Conservation (phyloP, 2,888 invertebrate genomes). For the Abrostola tripartita region DNA sequence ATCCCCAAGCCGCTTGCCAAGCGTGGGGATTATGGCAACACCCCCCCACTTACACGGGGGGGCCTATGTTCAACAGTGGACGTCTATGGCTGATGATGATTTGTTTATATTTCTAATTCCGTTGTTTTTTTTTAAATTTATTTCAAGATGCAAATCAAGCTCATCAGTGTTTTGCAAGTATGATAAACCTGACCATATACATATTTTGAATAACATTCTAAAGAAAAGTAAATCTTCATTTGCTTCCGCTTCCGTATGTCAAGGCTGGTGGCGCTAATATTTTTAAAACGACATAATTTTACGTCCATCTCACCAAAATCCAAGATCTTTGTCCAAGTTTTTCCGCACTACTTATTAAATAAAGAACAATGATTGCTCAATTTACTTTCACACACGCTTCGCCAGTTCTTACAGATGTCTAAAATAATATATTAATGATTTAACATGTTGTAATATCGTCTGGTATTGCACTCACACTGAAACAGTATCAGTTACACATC, state of each 20-base stretch:
- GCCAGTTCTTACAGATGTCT: conserved; percentile 29
- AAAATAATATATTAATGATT: conserved; percentile 9
- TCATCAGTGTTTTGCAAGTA: too few species aligned
- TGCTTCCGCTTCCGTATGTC: neutral
- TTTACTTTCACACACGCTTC: conserved; percentile 27
- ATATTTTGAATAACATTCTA: too few species aligned
- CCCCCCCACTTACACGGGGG: too few species aligned
- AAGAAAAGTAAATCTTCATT: too few species aligned
- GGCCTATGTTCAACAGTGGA: too few species aligned
- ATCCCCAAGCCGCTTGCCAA: too few species aligned
- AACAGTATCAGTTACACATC: conserved; percentile 47
- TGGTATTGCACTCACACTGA: conserved; percentile 36
- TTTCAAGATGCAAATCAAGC: too few species aligned
- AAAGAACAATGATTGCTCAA: conserved; percentile 11
- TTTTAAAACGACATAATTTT: neutral
- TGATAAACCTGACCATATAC: too few species aligned
- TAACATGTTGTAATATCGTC: conserved; percentile 28
- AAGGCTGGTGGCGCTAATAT: neutral
- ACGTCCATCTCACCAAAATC: neutral
- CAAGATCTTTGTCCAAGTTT: neutral
- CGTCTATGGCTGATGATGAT: too few species aligned
- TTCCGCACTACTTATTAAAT: neutral
- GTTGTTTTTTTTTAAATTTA: too few species aligned
- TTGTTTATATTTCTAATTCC: too few species aligned
- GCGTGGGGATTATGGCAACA: too few species aligned